A percentile compares a stretch with the other conserved stretches of the same genome.
These are phyloP conservation scores for Cossypha niveicapilla DNA, from an alignment of 2,797 vertebrate genomes.

Conservation along the genomic window DNA sequence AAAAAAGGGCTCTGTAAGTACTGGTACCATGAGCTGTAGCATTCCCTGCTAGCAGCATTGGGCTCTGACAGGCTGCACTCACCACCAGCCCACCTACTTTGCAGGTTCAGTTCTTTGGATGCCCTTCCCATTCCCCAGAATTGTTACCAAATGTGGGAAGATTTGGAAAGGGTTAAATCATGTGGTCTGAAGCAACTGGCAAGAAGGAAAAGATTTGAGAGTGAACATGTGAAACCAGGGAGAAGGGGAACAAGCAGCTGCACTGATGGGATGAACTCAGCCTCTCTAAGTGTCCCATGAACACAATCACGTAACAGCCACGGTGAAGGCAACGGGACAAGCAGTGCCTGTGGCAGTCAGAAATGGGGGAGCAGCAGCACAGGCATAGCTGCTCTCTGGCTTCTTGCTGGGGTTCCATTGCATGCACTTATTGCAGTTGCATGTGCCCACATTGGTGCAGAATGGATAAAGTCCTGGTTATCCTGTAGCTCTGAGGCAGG, in stretches of 20 bases:
- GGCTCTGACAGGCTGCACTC: not conserved
- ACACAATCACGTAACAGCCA: not conserved
- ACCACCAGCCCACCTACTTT: not conserved
- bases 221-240: not conserved
- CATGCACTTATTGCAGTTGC: not conserved
- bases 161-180: not conserved
- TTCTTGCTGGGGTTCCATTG: not conserved
- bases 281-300: not conserved
- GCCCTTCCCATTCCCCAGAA: not conserved
- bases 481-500: not conserved
- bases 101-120: not conserved
- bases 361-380: not conserved
- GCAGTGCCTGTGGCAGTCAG: not conserved
- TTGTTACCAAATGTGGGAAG: not conserved
- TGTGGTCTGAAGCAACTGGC: not conserved
- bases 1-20: not conserved
- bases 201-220: not conserved
- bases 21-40: not conserved
- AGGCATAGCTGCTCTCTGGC: not conserved
- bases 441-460: not conserved
- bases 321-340: fast-evolving
- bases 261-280: not conserved
- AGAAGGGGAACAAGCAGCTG: not conserved
- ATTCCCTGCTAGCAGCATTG: not conserved
- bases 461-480: not conserved